phyloP scores from a whole-genome alignment of 2,797 vertebrate species.

The Sarcoramphus papa region DNA sequence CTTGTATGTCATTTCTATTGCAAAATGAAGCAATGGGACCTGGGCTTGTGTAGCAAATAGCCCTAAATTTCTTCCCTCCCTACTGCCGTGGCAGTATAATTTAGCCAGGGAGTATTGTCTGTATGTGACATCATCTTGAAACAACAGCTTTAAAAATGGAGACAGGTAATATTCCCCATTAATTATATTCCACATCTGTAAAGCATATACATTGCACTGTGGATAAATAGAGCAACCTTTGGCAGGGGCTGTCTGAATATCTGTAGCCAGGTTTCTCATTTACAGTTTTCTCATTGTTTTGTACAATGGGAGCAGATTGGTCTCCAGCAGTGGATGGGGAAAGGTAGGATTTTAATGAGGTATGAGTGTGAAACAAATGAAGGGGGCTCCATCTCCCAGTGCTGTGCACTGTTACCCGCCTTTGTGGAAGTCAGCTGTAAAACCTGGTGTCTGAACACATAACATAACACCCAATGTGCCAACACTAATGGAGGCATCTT shows the following conservation, averaged over 20 bases:
- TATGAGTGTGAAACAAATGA: neutral
- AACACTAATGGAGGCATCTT: neutral
- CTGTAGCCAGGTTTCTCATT: neutral
- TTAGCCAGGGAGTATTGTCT: neutral
- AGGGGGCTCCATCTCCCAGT: neutral
- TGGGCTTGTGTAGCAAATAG: neutral
- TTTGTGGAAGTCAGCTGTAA: neutral
- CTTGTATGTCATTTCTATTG: neutral
- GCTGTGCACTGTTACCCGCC: neutral
- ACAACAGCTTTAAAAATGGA: neutral
- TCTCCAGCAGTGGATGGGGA: neutral
- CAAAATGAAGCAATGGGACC: neutral
- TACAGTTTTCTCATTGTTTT: neutral
- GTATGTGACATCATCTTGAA: constrained; percentile 18
- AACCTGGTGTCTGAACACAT: neutral
- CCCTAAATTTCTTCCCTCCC: neutral
- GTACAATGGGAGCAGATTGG: neutral
- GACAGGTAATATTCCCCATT: constrained; percentile 12
- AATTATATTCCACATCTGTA: constrained; percentile 22
- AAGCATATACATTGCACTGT: neutral
- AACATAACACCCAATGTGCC: neutral
- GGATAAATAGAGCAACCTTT: neutral
- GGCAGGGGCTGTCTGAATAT: neutral
- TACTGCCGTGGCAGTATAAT: neutral
- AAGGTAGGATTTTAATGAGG: neutral